These are phyloP conservation scores for Ligdia adustata DNA, from an alignment of 2,888 invertebrate species.

Conservation along the genomic window DNA sequence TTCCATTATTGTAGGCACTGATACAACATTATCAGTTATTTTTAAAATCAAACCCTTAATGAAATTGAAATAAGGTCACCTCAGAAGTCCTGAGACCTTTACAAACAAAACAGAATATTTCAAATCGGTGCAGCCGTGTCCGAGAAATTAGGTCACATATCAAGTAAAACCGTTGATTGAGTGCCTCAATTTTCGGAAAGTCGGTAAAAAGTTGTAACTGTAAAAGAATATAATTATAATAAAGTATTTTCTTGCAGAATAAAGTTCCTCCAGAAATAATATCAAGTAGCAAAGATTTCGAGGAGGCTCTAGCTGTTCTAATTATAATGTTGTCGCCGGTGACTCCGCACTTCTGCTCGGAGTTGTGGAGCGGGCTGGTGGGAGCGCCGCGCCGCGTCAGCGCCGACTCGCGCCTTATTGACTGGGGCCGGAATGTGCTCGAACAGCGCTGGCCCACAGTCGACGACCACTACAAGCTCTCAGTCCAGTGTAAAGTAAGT, in stretches of 20 bases:
- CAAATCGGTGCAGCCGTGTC: too few species aligned
- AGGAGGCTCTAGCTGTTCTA: constrained; percentile 90
- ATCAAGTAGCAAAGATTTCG: constrained; percentile 88
- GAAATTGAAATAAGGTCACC: too few species aligned
- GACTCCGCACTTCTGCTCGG: constrained; percentile 95
- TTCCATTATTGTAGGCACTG: too few species aligned
- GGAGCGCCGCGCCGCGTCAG: constrained; percentile 85
- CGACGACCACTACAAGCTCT: constrained; percentile 87
- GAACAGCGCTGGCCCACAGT: constrained; percentile 92
- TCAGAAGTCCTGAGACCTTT: too few species aligned
- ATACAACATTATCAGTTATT: too few species aligned
- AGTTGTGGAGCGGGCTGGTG: constrained; percentile 93
- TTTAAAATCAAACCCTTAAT: too few species aligned
- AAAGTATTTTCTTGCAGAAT: constrained; percentile 71
- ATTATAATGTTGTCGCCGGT: constrained; percentile 94
- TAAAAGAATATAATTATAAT: too few species aligned
- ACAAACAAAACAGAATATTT: too few species aligned
- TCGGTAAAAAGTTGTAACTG: too few species aligned
- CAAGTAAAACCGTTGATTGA: too few species aligned
- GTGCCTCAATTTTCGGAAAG: too few species aligned
- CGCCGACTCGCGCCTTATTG: constrained; percentile 72
- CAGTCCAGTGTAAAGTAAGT: constrained; percentile 86
- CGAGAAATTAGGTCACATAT: too few species aligned
- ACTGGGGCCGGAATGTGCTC: constrained; percentile 88
- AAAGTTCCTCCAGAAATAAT: constrained; percentile 85